phyloP scores from a whole-genome alignment of 2,113 vertebrate species.

The Microcebus lehilahytsara region DNA sequence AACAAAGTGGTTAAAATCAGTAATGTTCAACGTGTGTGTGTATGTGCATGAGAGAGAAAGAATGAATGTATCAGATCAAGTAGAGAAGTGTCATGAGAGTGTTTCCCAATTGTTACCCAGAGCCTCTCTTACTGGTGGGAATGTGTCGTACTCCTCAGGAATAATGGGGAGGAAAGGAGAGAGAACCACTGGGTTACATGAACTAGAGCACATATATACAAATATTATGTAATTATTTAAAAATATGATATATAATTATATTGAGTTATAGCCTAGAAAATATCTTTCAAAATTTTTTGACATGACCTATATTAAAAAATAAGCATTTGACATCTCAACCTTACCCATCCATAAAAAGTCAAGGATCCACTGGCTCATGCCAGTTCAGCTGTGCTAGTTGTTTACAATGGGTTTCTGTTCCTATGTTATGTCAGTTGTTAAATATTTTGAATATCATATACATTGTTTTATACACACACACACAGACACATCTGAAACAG shows the following conservation, averaged over 20 bases:
- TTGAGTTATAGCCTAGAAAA: neutral
- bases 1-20: neutral
- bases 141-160: neutral
- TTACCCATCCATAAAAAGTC: neutral
- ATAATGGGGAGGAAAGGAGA: neutral
- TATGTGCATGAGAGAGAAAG: no score
- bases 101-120: neutral
- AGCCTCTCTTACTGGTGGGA: neutral
- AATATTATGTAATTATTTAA: neutral
- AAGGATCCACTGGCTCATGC: neutral
- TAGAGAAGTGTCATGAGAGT: neutral
- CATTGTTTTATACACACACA: neutral
- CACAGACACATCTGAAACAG: neutral
- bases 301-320: neutral
- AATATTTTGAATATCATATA: neutral
- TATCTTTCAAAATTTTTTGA: neutral
- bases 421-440: neutral
- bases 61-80: neutral
- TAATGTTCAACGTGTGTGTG: neutral
- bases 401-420: neutral
- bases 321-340: neutral
- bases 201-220: neutral
- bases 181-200: neutral
- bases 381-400: neutral
- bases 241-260: neutral